A percentile compares a stretch with the other conserved stretches of the same genome.
Evolutionary conservation across 1,140 invertebrate genomes (phyloP).

Genomic region (Bombus ignitus): DNA sequence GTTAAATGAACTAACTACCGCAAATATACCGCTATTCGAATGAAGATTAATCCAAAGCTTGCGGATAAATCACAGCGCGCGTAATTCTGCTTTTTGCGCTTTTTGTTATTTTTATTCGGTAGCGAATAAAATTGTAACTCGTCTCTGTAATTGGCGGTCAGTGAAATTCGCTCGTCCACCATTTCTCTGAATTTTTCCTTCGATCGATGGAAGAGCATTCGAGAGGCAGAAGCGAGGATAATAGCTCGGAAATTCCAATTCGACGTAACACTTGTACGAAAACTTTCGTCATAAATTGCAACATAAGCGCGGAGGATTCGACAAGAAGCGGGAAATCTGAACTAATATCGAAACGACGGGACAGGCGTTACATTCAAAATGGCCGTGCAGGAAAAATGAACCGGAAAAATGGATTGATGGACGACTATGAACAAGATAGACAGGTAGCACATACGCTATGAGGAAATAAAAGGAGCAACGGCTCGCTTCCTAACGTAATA

Average conservation of each 20-base stretch:
- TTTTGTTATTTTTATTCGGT: no score
- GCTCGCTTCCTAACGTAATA: conserved; percentile 17
- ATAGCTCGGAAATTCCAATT: conserved; percentile 28
- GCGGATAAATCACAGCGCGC: neutral
- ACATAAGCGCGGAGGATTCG: neutral
- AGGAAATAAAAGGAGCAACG: conserved; percentile 11
- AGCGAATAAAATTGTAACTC: neutral
- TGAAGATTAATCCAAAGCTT: neutral
- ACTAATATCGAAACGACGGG: conserved; percentile 30
- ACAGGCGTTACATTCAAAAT: conserved; percentile 8
- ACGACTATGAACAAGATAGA: conserved; percentile 18
- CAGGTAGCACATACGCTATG: conserved; percentile 23
- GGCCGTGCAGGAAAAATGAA: no score
- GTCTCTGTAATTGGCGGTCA: no score
- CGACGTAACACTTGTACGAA: neutral
- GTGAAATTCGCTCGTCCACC: no score
- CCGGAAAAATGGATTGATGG: conserved; percentile 32
- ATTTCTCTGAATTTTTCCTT: neutral
- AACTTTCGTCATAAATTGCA: conserved; percentile 25
- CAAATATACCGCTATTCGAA: no score
- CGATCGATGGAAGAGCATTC: no score
- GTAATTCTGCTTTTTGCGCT: neutral
- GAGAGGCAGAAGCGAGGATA: neutral
- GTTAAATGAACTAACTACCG: neutral
- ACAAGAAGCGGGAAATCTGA: conserved; percentile 43